Evolutionary conservation across 1,140 invertebrate species (phyloP).

Genomic region (Drosophila insularis): DNA sequence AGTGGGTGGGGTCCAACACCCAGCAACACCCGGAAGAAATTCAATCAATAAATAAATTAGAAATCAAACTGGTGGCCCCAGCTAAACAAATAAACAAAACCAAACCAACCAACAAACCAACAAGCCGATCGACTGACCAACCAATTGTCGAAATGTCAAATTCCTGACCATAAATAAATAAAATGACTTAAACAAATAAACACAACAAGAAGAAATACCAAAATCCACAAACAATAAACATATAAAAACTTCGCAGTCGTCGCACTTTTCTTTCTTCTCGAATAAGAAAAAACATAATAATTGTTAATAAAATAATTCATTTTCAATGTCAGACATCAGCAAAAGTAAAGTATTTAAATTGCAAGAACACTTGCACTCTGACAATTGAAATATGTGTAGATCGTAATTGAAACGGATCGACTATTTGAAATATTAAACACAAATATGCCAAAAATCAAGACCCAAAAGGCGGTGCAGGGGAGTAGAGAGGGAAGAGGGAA

Average conservation of each 20-base stretch:
- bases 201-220: slow-evolving; percentile 1
- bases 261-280: slow-evolving; percentile 14
- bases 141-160: slow-evolving; percentile 71
- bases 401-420: slow-evolving; percentile 68
- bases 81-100: slow-evolving; percentile 6
- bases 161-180: slow-evolving; percentile 59
- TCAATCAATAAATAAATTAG: slow-evolving; percentile 56
- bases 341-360: slow-evolving; percentile 38
- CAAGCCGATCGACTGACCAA: slow-evolving; percentile 37
- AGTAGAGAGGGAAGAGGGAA: neutral
- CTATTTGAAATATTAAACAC: slow-evolving; percentile 67
- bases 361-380: slow-evolving; percentile 56
- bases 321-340: slow-evolving; percentile 56
- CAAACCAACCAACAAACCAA: neutral
- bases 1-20: slow-evolving; percentile 33
- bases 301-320: slow-evolving; percentile 59
- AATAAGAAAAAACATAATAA: slow-evolving; percentile 10
- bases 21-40: slow-evolving; percentile 59
- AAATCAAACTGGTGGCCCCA: slow-evolving; percentile 31
- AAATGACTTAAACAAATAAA: slow-evolving; percentile 37
- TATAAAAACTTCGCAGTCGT: slow-evolving; percentile 30
- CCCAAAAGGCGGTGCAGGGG: slow-evolving; percentile 15
- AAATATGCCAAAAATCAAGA: slow-evolving; percentile 63
- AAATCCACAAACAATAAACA: neutral
- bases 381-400: slow-evolving; percentile 49